Evolutionary conservation across 2,113 vertebrate species (phyloP).

Genomic region (Apodemus speciosus): DNA sequence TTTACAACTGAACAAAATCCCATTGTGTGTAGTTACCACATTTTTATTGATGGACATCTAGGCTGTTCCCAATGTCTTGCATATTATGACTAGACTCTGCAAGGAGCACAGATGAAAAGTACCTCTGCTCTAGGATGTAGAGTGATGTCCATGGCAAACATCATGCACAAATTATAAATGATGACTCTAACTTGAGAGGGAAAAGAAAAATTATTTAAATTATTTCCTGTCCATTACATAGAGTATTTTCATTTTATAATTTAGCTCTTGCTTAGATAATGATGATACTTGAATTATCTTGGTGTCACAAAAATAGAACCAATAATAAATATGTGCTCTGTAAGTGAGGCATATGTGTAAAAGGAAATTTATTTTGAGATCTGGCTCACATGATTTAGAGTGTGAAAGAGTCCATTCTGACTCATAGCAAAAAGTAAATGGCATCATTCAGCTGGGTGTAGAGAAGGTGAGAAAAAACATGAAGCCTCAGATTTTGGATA

Average conservation of each 20-base stretch:
- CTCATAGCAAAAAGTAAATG: neutral
- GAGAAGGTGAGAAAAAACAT: neutral
- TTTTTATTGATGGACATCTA: neutral
- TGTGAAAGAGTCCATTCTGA: neutral
- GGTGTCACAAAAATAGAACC: neutral
- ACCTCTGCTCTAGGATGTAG: too few species aligned
- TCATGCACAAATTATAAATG: neutral
- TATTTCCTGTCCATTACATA: neutral
- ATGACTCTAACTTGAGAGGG: neutral
- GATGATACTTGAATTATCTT: neutral
- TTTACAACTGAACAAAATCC: neutral
- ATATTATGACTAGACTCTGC: neutral
- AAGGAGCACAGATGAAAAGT: neutral
- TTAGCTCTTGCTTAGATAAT: neutral
- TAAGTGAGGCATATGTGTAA: neutral
- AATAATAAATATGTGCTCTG: neutral
- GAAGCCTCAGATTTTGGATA: neutral
- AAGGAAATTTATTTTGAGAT: neutral
- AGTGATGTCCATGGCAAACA: neutral
- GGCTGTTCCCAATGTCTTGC: neutral
- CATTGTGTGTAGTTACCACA: neutral
- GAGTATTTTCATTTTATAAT: neutral
- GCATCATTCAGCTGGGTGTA: neutral
- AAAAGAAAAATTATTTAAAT: neutral
- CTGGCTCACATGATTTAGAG: neutral